phyloP scores from a whole-genome alignment of 92 coral and sea anemone genomes.

The Zoanthus solanderi region DNA sequence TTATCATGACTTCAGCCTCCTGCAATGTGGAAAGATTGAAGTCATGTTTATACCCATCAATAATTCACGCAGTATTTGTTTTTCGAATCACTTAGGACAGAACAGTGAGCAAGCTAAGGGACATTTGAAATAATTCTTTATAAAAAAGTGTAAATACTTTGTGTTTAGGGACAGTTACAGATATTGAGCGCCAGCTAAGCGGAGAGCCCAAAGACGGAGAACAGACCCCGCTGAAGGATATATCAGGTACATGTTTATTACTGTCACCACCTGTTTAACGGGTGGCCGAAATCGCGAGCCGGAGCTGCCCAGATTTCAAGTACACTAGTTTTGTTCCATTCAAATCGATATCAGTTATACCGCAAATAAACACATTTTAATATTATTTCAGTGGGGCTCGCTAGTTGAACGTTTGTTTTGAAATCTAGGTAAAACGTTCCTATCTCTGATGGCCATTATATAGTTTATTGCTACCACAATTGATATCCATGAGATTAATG shows the following conservation, averaged over 20 bases:
- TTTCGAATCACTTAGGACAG: neutral
- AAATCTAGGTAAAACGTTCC: neutral
- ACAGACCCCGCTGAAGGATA: neutral
- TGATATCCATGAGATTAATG: neutral
- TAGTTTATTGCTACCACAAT: neutral
- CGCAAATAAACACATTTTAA: neutral
- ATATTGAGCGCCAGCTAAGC: neutral
- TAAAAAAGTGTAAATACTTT: neutral
- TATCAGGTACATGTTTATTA: slow-evolving; percentile 15
- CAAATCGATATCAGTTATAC: neutral
- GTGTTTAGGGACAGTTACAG: slow-evolving; percentile 4
- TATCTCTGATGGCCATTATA: neutral
- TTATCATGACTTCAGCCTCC: slow-evolving; percentile 67
- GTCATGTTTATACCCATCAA: slow-evolving; percentile 51
- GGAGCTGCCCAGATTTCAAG: slow-evolving; percentile 45
- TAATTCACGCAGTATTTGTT: slow-evolving; percentile 47
- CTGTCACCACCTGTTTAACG: slow-evolving; percentile 20
- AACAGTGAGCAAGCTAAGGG: neutral
- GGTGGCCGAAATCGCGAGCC: neutral
- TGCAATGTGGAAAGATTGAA: slow-evolving; percentile 73
- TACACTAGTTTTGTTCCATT: neutral
- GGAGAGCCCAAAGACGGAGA: neutral
- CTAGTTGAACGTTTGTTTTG: neutral
- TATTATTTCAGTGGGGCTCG: neutral
- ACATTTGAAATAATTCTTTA: neutral